Conservation (phyloP, 2,888 invertebrate species). For the Branchinecta sandiegonensis region DNA sequence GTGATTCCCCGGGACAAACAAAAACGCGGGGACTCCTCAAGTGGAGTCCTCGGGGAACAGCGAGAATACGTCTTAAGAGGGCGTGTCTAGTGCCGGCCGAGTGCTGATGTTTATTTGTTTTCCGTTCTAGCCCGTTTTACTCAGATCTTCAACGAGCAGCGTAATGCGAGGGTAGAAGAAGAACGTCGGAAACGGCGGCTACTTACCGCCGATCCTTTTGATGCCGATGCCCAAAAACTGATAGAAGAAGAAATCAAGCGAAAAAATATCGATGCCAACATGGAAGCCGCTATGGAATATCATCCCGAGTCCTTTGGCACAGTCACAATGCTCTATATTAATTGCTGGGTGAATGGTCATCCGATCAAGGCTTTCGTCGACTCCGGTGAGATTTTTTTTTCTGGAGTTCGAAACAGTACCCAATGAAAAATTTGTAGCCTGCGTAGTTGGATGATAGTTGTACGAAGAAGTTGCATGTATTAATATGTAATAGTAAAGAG, state of each 20-base stretch:
- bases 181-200: slow-evolving; percentile 70
- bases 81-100: too few species aligned
- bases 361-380: slow-evolving; percentile 97
- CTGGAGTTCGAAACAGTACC: too few species aligned
- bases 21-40: too few species aligned
- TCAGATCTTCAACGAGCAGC: slow-evolving; percentile 62
- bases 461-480: too few species aligned
- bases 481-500: too few species aligned
- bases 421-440: too few species aligned
- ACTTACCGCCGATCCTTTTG: slow-evolving; percentile 87
- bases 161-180: slow-evolving; percentile 60
- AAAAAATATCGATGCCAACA: slow-evolving; percentile 92
- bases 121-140: slow-evolving; percentile 54
- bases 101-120: slow-evolving; percentile 12
- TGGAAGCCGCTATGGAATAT: slow-evolving; percentile 97
- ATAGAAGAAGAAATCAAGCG: slow-evolving; percentile 91
- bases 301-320: slow-evolving; percentile 97
- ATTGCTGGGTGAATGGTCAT: slow-evolving; percentile 90
- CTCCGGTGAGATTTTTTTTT: slow-evolving; percentile 46
- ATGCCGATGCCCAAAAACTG: slow-evolving; percentile 80
- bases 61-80: too few species aligned
- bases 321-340: slow-evolving; percentile 93
- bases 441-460: too few species aligned
- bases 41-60: too few species aligned
- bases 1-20: too few species aligned